Evolutionary conservation across 2,113 vertebrate genomes (phyloP), one percentile per base, ranked within the genome.

Genomic region (Anarrhichthys ocellatus): DNA sequence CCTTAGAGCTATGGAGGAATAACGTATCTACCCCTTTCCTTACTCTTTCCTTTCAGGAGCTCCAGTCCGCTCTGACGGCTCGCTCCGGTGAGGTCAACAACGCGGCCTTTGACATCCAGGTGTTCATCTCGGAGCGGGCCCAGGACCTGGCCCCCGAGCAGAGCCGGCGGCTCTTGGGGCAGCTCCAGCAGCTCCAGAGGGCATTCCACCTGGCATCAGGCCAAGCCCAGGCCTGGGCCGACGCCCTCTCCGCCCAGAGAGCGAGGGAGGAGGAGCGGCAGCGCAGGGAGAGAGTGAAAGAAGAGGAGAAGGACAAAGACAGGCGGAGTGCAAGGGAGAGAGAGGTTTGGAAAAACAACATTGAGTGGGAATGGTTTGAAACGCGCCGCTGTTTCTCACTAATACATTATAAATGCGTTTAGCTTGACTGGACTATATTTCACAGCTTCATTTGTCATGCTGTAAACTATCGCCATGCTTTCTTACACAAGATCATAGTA

Each of bases 101-200:
- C 27, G 81, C 96, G 0, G 97, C 95, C 58, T 95, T 96, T 1
- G 95, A 96, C 81, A 88, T 97, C 81, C 97, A 99, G 91, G 64
- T 96, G 76, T 97, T 99, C 72, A 95, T 99, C 90, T 97, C 98
- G 0, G 97, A 99, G 94, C 95, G 95, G 0, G 96, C 97, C 0
- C 97, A 96, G 91, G 97, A 99, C 76, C 79, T 98, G 78, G 93
- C 85, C 5, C 96, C 97, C 0, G 95, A 97, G 86, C 97, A 98
- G 91, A 99, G 96, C 93, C 92, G 95, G 76, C 94, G 93, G 82
- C 94, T 99, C 42, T 94, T 99, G 76, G 92, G 94, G 81, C 95
- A 96, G 88, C 95, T 99, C 24, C 96, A 96, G 40, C 96, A 96
- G 89, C 93, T 99, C 59, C 98, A 98, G 93, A 93, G 76, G 81